These are phyloP conservation scores for Crotalus viridis DNA, from an alignment of 2,113 vertebrate genomes.

Conservation along the genomic window DNA sequence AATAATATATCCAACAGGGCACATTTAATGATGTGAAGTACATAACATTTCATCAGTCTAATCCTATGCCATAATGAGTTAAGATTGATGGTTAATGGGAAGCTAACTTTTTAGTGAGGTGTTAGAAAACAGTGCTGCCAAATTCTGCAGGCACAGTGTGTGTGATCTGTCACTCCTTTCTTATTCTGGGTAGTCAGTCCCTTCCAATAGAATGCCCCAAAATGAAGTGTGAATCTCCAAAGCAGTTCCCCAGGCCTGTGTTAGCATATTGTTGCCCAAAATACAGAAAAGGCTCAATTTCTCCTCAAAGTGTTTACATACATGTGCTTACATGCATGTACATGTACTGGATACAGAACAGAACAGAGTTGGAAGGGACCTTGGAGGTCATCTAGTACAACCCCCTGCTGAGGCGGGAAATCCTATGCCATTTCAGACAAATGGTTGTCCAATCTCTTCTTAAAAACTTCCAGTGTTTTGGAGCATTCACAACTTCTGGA, in stretches of 20 bases:
- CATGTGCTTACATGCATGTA: neutral
- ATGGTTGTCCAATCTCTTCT: too few relatives aligned
- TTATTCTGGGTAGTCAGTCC: neutral
- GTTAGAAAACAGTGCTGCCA: neutral
- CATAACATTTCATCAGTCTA: neutral
- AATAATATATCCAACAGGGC: neutral
- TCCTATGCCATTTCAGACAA: too few relatives aligned
- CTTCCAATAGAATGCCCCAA: neutral
- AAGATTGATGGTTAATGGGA: neutral
- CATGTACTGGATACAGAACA: neutral
- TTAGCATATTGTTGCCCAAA: neutral
- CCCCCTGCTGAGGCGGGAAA: too few relatives aligned
- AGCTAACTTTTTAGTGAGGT: neutral
- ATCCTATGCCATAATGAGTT: neutral
- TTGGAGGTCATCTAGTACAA: too few relatives aligned
- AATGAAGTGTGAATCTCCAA: neutral
- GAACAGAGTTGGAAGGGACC: neutral
- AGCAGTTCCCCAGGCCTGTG: neutral
- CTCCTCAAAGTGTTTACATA: neutral
- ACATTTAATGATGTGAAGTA: neutral
- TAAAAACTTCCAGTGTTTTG: too few relatives aligned
- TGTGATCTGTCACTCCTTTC: neutral
- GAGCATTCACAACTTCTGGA: too few relatives aligned
- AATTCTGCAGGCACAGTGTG: neutral
- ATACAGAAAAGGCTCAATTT: neutral